Conservation (phyloP, 2,113 vertebrate species). For the Erythrocebus patas region DNA sequence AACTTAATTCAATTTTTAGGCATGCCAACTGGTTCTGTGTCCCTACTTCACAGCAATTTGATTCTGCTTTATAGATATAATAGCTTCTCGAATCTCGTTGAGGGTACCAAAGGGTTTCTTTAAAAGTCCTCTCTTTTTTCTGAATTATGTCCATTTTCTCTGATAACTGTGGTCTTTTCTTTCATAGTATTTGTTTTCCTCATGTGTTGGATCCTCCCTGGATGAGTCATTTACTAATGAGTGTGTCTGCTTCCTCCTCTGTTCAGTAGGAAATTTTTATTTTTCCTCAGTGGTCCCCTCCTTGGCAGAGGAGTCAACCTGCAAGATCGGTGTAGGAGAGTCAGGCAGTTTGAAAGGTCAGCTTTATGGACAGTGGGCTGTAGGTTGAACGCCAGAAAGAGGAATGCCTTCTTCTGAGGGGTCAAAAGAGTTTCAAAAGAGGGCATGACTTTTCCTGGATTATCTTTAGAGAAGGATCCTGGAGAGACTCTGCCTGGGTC, state of each 20-base stretch:
- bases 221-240: neutral
- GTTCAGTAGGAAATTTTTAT: neutral
- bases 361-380: neutral
- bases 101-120: neutral
- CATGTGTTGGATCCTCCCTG: neutral
- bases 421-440: neutral
- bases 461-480: neutral
- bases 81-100: neutral
- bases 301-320: neutral
- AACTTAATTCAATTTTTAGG: slow-evolving; percentile 45
- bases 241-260: neutral
- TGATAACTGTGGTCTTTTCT: neutral
- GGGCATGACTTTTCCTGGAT: neutral
- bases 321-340: neutral
- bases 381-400: neutral
- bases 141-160: slow-evolving; percentile 15
- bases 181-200: neutral
- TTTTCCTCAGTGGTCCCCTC: neutral
- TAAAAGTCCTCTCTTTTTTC: neutral
- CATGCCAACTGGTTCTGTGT: neutral
- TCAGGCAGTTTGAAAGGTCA: neutral
- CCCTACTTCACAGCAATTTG: neutral
- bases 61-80: neutral
- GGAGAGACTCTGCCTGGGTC: neutral
- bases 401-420: neutral